Evolutionary conservation across 1,140 invertebrate species (phyloP).

Genomic region (Archegozetes longisetosus): DNA sequence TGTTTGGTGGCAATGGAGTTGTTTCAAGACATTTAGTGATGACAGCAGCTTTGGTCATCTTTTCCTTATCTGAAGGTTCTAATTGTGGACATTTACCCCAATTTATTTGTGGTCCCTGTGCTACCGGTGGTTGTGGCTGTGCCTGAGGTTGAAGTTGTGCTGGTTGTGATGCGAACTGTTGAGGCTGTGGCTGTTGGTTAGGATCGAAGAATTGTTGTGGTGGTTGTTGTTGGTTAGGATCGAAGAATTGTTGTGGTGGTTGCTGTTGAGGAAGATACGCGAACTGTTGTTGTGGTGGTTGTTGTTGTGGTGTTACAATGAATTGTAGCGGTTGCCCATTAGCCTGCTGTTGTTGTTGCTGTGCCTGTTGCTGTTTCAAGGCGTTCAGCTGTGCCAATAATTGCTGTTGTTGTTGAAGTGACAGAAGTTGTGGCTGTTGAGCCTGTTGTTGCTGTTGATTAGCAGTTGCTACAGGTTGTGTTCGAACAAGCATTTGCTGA

Average conservation of each 20-base stretch:
- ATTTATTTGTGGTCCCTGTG: conserved; percentile 17
- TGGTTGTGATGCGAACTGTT: neutral
- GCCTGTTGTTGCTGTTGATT: neutral
- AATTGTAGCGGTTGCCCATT: neutral
- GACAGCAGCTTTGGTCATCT: conserved; percentile 18
- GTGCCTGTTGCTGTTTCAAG: conserved; percentile 7
- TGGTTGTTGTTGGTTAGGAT: conserved; percentile 2
- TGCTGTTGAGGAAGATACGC: neutral
- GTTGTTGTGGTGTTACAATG: neutral
- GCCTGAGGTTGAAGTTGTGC: neutral
- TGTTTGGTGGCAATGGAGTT: conserved; percentile 18
- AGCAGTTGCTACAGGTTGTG: neutral
- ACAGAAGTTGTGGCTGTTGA: neutral
- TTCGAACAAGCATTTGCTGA: neutral
- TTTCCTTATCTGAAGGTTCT: conserved; percentile 18
- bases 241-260: conserved; percentile 1
- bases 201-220: neutral
- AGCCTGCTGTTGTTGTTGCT: conserved; percentile 9
- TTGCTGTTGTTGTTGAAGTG: conserved; percentile 8
- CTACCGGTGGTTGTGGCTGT: neutral
- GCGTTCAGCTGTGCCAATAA: neutral
- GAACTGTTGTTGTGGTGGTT: neutral
- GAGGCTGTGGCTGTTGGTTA: neutral
- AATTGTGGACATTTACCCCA: conserved; percentile 20
- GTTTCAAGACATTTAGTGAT: conserved; percentile 21